Evolutionary conservation across 2,113 vertebrate genomes (phyloP).

Genomic region (Triplophysa siluroides): DNA sequence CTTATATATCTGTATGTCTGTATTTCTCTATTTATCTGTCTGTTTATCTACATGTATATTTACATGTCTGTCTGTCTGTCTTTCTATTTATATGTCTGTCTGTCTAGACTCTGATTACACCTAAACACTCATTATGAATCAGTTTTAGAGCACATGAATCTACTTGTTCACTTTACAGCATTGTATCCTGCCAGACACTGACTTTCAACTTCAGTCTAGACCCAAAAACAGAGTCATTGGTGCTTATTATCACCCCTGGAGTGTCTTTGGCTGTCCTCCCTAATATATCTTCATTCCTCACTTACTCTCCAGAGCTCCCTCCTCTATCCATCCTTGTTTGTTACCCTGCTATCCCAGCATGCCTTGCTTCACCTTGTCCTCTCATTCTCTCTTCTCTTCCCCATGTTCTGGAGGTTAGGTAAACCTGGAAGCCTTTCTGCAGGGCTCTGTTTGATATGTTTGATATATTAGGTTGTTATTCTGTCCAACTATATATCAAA

Average conservation of each 20-base stretch:
- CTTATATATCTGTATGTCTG: too few species aligned
- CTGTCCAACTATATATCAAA: conserved; percentile 99
- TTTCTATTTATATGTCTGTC: background rate
- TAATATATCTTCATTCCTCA: conserved; percentile 40
- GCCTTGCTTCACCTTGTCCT: conserved; percentile 19
- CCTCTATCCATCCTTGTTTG: conserved; percentile 46
- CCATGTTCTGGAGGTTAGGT: conserved; percentile 80
- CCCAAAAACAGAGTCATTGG: background rate
- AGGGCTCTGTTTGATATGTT: conserved; percentile 99
- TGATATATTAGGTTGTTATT: conserved; percentile 99
- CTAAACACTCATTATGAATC: background rate
- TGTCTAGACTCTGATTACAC: background rate
- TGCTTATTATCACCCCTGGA: background rate
- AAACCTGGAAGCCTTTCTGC: conserved; percentile 95
- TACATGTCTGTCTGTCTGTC: too few species aligned
- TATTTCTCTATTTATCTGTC: too few species aligned
- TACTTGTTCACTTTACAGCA: background rate
- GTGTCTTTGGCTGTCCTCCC: background rate
- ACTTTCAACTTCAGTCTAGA: background rate
- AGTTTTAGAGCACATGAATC: background rate
- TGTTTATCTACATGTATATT: too few species aligned
- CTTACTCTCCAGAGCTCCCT: conserved; percentile 13
- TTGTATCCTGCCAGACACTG: background rate
- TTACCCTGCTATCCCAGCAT: conserved; percentile 48
- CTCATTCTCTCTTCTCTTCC: conserved; percentile 62